Conservation (phyloP, 2,113 vertebrate genomes). For the Oceanodroma tethys region DNA sequence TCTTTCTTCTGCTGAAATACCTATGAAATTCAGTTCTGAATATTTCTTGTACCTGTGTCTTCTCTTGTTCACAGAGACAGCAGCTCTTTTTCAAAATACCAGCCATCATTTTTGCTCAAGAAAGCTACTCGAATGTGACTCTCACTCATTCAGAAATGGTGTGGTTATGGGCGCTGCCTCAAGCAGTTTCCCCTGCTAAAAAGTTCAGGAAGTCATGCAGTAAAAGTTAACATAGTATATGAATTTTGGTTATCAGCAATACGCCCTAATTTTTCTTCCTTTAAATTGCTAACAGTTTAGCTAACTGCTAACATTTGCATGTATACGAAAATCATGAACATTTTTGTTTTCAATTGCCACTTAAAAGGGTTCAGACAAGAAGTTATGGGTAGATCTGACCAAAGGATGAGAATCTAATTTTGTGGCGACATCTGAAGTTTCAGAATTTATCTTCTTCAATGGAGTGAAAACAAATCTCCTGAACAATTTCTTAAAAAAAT, state of each 20-base stretch:
- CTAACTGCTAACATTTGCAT: no score
- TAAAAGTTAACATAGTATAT: constrained; percentile 45
- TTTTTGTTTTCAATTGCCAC: constrained; percentile 27
- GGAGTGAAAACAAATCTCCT: background rate
- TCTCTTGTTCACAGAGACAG: background rate
- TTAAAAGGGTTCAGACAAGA: background rate
- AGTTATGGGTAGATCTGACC: background rate
- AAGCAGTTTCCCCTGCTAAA: constrained; percentile 46
- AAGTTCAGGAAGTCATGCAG: constrained; percentile 43
- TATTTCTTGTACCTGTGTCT: background rate
- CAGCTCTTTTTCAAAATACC: background rate
- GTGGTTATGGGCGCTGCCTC: constrained; percentile 38
- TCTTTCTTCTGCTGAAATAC: background rate
- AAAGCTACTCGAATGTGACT: background rate
- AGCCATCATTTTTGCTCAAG: background rate
- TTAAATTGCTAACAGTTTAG: constrained; percentile 5
- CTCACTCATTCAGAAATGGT: constrained; percentile 35
- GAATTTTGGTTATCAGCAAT: constrained; percentile 40
- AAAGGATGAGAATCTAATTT: constrained; percentile 7
- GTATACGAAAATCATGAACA: background rate
- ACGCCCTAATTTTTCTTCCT: constrained; percentile 25
- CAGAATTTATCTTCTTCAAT: background rate
- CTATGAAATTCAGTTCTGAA: background rate
- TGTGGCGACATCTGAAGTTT: background rate
- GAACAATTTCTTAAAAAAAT: background rate